These are phyloP conservation scores for Monopis laevigella DNA, from an alignment of 2,888 invertebrate genomes.

Conservation along the genomic window DNA sequence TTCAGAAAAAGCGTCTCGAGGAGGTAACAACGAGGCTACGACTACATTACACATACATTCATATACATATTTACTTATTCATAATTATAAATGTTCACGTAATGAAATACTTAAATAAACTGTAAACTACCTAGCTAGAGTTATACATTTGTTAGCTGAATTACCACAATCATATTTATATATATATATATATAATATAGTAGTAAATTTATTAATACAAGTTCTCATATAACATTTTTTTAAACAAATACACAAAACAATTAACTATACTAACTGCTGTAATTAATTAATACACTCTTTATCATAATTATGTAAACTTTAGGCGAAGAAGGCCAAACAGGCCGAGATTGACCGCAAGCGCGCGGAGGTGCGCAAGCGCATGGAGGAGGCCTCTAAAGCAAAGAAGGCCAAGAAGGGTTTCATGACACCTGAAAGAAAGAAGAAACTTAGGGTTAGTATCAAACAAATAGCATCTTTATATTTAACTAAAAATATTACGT, in stretches of 20 bases:
- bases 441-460: slow-evolving; percentile 94
- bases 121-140: no score
- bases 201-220: no score
- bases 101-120: no score
- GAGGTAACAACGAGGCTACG: slow-evolving; percentile 69
- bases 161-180: no score
- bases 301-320: no score
- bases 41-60: slow-evolving; percentile 11
- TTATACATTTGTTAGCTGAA: no score
- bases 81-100: neutral
- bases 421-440: slow-evolving; percentile 99
- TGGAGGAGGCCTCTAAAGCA: slow-evolving; percentile 98
- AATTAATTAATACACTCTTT: no score
- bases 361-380: slow-evolving; percentile 97
- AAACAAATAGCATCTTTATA: neutral
- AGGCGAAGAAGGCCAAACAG: slow-evolving; percentile 98
- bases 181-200: no score
- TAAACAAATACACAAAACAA: neutral
- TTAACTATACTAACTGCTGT: no score
- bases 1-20: slow-evolving; percentile 82
- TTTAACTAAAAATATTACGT: slow-evolving; percentile 8
- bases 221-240: neutral
- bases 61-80: neutral
- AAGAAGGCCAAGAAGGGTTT: slow-evolving; percentile 99
- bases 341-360: slow-evolving; percentile 98